These are phyloP conservation scores for Andrena trimmerana DNA, from an alignment of 2,888 invertebrate species.

Conservation along the genomic window DNA sequence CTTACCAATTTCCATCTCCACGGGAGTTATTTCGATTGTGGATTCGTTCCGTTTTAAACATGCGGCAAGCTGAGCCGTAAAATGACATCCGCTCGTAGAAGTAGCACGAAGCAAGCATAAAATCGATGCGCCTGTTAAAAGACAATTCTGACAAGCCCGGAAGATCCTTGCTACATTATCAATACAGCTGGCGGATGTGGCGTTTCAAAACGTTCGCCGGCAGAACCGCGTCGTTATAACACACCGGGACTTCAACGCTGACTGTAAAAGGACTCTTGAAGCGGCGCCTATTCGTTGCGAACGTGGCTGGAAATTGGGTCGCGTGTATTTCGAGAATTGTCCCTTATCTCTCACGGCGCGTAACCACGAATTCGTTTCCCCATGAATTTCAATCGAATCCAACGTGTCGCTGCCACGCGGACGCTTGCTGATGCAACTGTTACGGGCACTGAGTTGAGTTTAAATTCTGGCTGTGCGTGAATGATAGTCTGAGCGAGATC, in stretches of 20 bases:
- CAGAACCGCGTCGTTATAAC: slow-evolving; percentile 34
- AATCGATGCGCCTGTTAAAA: slow-evolving; percentile 27
- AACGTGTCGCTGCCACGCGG: slow-evolving; percentile 39
- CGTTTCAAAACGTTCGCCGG: slow-evolving; percentile 22
- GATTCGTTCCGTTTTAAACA: slow-evolving; percentile 43
- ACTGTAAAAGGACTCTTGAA: slow-evolving; percentile 66
- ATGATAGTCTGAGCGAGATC: slow-evolving; percentile 42
- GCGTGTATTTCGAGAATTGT: slow-evolving; percentile 71
- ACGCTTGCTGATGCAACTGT: slow-evolving; percentile 56
- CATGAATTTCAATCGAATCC: slow-evolving; percentile 73
- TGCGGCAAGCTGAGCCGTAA: slow-evolving; percentile 32
- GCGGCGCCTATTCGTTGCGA: slow-evolving; percentile 38
- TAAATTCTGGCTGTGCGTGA: slow-evolving; percentile 58
- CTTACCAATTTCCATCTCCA: slow-evolving; percentile 46
- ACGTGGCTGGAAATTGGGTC: slow-evolving; percentile 66
- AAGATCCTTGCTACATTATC: slow-evolving; percentile 38
- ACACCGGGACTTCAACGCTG: slow-evolving; percentile 38
- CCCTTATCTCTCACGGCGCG: slow-evolving; percentile 73
- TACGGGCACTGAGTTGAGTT: slow-evolving; percentile 56
- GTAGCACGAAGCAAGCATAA: slow-evolving; percentile 1
- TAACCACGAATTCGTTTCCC: slow-evolving; percentile 72
- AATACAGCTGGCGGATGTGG: slow-evolving; percentile 17
- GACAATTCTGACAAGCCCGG: slow-evolving; percentile 8
- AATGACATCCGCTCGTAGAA: slow-evolving; percentile 38
- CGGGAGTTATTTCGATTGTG: slow-evolving; percentile 43